phyloP scores from a whole-genome alignment of 2,797 vertebrate genomes.

The Oryzias sinensis region DNA sequence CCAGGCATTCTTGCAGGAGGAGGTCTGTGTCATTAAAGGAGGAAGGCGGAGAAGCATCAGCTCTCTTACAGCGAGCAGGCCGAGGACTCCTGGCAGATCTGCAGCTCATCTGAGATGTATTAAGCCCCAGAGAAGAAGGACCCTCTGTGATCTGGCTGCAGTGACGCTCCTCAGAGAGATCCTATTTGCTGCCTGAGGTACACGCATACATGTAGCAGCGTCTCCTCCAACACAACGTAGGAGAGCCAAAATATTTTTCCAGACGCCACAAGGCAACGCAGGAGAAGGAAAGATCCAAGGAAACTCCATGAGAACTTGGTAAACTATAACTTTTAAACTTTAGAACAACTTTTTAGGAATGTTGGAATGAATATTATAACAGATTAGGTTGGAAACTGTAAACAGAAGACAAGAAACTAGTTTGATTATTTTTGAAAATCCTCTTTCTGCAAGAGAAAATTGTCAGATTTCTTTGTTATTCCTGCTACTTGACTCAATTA shows the following conservation, averaged over 20 bases:
- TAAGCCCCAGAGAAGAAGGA: slow-evolving; percentile 62
- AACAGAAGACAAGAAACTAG: too few relatives aligned
- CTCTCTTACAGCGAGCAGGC: slow-evolving; percentile 39
- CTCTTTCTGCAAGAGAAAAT: neutral
- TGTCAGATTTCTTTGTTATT: neutral
- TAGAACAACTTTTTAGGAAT: neutral
- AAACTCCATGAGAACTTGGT: slow-evolving; percentile 45
- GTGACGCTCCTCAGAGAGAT: slow-evolving; percentile 40
- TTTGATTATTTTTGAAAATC: too few relatives aligned
- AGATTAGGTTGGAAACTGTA: too few relatives aligned
- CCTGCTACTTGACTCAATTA: slow-evolving; percentile 6
- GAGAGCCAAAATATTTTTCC: slow-evolving; percentile 65
- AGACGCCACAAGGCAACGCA: slow-evolving; percentile 51
- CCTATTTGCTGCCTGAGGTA: slow-evolving; percentile 57
- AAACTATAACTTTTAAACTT: slow-evolving; percentile 47
- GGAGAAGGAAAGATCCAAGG: slow-evolving; percentile 35
- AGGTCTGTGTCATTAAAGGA: slow-evolving; percentile 45
- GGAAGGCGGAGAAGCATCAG: slow-evolving; percentile 24
- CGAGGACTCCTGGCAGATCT: slow-evolving; percentile 45
- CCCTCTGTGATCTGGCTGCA: slow-evolving; percentile 47
- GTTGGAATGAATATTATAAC: too few relatives aligned
- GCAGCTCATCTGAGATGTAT: slow-evolving; percentile 72
- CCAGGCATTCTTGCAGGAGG: slow-evolving; percentile 68
- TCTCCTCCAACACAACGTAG: slow-evolving; percentile 53
- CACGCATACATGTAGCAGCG: slow-evolving; percentile 63